Conservation (phyloP, 2,888 invertebrate genomes). For the Pseudanteris insignis region DNA sequence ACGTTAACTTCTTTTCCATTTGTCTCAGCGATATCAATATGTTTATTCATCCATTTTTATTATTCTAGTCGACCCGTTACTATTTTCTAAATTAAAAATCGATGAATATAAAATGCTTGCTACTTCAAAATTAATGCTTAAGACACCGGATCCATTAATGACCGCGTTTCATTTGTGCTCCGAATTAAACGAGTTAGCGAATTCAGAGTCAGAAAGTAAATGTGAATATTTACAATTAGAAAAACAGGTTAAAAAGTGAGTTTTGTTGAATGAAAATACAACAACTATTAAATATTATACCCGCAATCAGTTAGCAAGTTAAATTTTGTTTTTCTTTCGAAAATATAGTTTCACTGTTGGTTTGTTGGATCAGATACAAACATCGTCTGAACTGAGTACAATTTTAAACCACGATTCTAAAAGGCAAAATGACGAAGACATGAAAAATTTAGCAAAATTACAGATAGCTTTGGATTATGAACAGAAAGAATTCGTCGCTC, state of each 20-base stretch:
- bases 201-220: conserved; percentile 94
- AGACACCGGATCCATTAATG: conserved; percentile 90
- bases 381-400: conserved; percentile 91
- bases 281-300: too few species aligned
- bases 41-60: too few species aligned
- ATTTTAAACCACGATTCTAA: conserved; percentile 92
- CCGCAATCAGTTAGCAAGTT: not conserved
- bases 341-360: conserved; percentile 84
- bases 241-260: conserved; percentile 79
- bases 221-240: conserved; percentile 87
- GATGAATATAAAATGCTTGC: conserved; percentile 93
- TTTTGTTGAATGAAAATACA: too few species aligned
- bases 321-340: not conserved
- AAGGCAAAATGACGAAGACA: conserved; percentile 70
- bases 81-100: conserved; percentile 87
- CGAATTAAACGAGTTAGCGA: conserved; percentile 89
- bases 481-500: conserved; percentile 96
- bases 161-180: conserved; percentile 95
- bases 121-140: conserved; percentile 92
- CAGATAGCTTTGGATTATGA: conserved; percentile 93
- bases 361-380: conserved; percentile 88
- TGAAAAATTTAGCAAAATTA: conserved; percentile 74
- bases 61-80: conserved; percentile 74
- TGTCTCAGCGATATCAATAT: too few species aligned
- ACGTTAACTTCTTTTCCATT: too few species aligned